phyloP scores from a whole-genome alignment of 2,797 vertebrate genomes.

The Loriculus beryllinus region DNA sequence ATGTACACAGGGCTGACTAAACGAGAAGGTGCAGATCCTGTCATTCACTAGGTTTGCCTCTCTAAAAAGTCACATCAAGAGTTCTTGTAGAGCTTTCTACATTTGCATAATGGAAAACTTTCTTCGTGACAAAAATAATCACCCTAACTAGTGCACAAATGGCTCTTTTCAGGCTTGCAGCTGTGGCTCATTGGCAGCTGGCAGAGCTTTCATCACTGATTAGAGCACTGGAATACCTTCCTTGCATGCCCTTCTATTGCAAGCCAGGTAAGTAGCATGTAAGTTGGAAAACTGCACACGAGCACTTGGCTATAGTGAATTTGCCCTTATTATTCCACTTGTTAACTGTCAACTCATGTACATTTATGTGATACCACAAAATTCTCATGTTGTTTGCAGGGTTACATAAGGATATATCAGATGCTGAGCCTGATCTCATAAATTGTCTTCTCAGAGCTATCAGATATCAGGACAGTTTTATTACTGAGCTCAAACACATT shows the following conservation, averaged over 20 bases:
- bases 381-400: not conserved
- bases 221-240: not conserved
- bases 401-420: not conserved
- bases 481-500: not conserved
- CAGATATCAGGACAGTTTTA: not conserved
- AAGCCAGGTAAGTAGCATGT: not conserved
- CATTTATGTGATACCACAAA: not conserved
- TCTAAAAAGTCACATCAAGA: not conserved
- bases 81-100: not conserved
- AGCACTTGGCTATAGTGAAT: not conserved
- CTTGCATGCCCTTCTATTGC: not conserved
- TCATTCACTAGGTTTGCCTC: not conserved
- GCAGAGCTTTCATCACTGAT: not conserved
- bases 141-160: not conserved
- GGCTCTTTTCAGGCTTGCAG: slow-evolving; percentile 38
- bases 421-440: not conserved
- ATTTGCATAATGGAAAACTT: slow-evolving; percentile 11
- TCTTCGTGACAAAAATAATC: not conserved
- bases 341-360: not conserved
- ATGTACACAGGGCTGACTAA: fast-evolving
- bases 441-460: not conserved
- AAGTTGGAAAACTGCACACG: not conserved
- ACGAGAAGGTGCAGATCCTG: not conserved
- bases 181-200: slow-evolving; percentile 19
- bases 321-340: not conserved